phyloP scores from a whole-genome alignment of 2,113 vertebrate species.

The Phycodurus eques region DNA sequence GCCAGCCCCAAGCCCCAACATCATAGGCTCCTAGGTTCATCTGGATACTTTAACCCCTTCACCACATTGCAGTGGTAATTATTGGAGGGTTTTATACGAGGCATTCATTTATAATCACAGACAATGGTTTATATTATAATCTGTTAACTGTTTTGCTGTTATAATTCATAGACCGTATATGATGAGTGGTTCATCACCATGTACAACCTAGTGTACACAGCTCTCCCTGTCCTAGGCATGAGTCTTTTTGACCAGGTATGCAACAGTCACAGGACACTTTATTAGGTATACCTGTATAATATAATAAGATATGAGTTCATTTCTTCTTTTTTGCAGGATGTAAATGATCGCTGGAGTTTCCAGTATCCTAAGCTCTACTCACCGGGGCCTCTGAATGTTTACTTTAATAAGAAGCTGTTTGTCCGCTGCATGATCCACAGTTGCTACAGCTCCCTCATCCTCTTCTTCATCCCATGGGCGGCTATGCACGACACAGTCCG shows the following conservation, averaged over 20 bases:
- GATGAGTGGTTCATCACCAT: constrained; percentile 94
- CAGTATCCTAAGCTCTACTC: constrained; percentile 85
- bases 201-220: constrained; percentile 93
- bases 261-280: background rate
- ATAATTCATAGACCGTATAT: constrained; percentile 83
- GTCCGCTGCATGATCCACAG: constrained; percentile 81
- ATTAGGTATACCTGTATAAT: background rate
- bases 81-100: background rate
- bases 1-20: background rate
- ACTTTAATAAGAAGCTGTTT: constrained; percentile 89
- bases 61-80: background rate
- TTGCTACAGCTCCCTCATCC: constrained; percentile 89
- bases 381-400: constrained; percentile 85
- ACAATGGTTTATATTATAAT: background rate
- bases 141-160: background rate
- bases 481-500: constrained; percentile 79
- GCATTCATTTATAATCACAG: background rate
- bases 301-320: background rate
- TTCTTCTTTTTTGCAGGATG: constrained; percentile 74
- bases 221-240: constrained; percentile 87
- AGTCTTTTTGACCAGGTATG: constrained; percentile 94
- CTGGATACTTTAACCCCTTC: background rate
- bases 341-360: constrained; percentile 89
- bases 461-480: constrained; percentile 90
- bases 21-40: background rate